phyloP scores from a whole-genome alignment of 1,140 invertebrate species.

The Drosophila kikkawai region DNA sequence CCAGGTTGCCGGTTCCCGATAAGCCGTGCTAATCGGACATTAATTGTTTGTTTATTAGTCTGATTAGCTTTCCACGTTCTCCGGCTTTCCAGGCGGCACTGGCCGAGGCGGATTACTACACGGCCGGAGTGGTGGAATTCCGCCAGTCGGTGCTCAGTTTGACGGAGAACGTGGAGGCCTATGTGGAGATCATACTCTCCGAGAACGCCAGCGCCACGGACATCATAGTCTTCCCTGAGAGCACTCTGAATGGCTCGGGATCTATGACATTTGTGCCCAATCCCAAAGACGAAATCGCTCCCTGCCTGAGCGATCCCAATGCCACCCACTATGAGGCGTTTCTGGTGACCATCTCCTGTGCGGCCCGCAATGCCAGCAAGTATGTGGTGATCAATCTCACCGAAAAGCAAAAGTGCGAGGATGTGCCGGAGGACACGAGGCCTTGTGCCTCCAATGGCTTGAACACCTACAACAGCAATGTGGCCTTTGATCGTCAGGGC shows the following conservation, averaged over 20 bases:
- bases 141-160: slow-evolving; percentile 13
- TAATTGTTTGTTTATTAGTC: slow-evolving; percentile 16
- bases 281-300: slow-evolving; percentile 26
- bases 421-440: slow-evolving; percentile 72
- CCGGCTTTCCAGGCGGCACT: slow-evolving; percentile 64
- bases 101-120: slow-evolving; percentile 84
- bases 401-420: slow-evolving; percentile 87
- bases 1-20: neutral
- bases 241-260: slow-evolving; percentile 82
- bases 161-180: slow-evolving; percentile 57
- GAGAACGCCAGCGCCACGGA: slow-evolving; percentile 86
- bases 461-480: slow-evolving; percentile 89
- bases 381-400: slow-evolving; percentile 91
- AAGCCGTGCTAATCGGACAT: slow-evolving; percentile 17
- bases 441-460: slow-evolving; percentile 77
- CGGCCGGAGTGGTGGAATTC: slow-evolving; percentile 86
- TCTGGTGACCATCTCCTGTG: slow-evolving; percentile 68
- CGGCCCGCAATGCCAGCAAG: slow-evolving; percentile 52
- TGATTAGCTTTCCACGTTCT: slow-evolving; percentile 8
- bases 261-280: slow-evolving; percentile 62
- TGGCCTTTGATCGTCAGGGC: slow-evolving; percentile 89
- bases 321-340: slow-evolving; percentile 41
- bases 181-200: slow-evolving; percentile 66
- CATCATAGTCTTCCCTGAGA: slow-evolving; percentile 94
- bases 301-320: slow-evolving; percentile 63